A percentile compares a stretch with the other conserved stretches of the same genome.
phyloP scores from a whole-genome alignment of 2,113 vertebrate species.

The Podarcis muralis region DNA sequence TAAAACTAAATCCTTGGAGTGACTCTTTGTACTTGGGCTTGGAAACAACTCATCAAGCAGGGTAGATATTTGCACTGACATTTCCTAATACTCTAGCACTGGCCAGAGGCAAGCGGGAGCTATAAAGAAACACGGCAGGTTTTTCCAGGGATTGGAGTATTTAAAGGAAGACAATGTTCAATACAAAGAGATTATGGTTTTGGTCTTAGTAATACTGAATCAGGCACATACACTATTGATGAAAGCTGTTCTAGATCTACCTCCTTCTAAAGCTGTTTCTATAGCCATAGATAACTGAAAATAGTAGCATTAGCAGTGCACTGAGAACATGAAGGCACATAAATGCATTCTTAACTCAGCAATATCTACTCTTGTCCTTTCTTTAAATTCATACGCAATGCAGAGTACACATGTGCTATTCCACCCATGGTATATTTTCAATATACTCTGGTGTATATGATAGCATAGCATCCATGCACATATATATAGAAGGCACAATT shows the following conservation, averaged over 20 bases:
- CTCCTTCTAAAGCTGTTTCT: background rate
- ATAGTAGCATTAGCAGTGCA: background rate
- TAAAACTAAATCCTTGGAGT: background rate
- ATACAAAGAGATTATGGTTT: background rate
- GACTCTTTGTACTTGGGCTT: background rate
- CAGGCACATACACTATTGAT: background rate
- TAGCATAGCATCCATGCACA: background rate
- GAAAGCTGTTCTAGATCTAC: background rate
- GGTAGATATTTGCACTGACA: background rate
- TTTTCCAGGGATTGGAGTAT: background rate
- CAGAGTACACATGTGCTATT: background rate
- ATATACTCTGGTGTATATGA: background rate
- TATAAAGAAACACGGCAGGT: background rate
- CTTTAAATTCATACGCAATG: background rate
- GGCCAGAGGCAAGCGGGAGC: background rate
- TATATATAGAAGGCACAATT: background rate
- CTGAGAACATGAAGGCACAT: background rate
- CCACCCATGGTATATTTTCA: background rate
- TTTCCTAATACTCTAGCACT: background rate
- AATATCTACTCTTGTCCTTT: background rate
- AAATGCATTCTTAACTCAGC: background rate
- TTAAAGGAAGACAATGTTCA: background rate
- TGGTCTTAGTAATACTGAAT: background rate
- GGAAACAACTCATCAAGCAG: background rate
- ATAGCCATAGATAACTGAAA: background rate